Evolutionary conservation across 2,888 invertebrate genomes (phyloP), one percentile per base, ranked within the genome.

Genomic region (Leptogaster cylindrica): DNA sequence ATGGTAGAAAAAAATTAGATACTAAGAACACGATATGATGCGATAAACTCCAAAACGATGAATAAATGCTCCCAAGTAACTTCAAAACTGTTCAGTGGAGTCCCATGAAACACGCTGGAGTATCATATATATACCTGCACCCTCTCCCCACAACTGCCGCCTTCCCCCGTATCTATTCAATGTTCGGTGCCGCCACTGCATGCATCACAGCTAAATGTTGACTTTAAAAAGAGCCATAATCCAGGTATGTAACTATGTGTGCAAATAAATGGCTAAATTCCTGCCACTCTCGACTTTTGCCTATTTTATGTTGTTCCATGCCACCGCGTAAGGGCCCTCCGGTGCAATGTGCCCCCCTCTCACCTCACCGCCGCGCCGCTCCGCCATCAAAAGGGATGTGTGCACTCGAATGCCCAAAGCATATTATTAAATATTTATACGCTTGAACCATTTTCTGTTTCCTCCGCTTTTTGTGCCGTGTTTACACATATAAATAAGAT

Each of bases 401-500:
- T 61, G 44, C 61, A 41, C 44, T 61, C n/a, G 14, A 61, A 31
- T 44, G 61, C 41, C 61, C 44, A 8, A 28, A 27, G 44, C 44
- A 44, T 44, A 44, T 61, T 61, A 61, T 61, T 41, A 61, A 61
- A 61, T 61, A 61, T 61, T 61, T 61, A 61, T 61, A 44, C 61
- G 44, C 41, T 44, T 44, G 44, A 61, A 61, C 61, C 61, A 61
- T 44, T 44, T 61, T 61, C 44, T 44, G 41, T 10, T 44, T 39
- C 61, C 41, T 61, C 36, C 28, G 28, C 18, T 61, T 61, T 61
- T 44, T 61, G 44, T 27, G 27, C 16, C 18, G 28, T 61, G 61
- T 61, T 61, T 61, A 61, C 61, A 61, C 28, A 44, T 44, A 44
- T 61, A 61, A 44, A 41, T 44, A 44, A 41, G 41, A 27, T 10